Base-by-base conservation (phyloP, 2,113 vertebrate genomes). In the Chamaea fasciata region DNA sequence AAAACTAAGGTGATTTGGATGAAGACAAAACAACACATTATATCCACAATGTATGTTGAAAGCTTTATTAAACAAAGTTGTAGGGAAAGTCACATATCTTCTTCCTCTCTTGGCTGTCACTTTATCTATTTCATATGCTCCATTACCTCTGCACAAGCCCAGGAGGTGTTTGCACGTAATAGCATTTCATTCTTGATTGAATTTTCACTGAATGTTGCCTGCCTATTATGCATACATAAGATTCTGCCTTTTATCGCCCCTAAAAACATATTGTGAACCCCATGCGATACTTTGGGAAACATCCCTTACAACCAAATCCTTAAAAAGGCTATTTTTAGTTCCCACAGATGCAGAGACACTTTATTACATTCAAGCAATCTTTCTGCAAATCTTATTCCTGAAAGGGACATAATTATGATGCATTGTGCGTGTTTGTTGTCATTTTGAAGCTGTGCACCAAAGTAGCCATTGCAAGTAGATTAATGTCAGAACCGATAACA, bases 141-240 rank as follows among this genome's bases (percentile, higher is more conserved):
- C 97, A 98, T 98, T 98, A 98, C 94, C 37, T 88, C 95, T 94
- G 90, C 82, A 97, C 70, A 95, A 97, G 92, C 90, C 92, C 96
- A 95, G 94, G 90, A 97, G 93, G 97, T 97, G 86, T 94, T 97
- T 96, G 95, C 92, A 90, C 16, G 31, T 94, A 98, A 97, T 71
- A 98, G 90, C 94, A 94, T 97, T 98, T 97, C 93, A 96, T 96
- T 98, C 80, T 86, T 97, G 95, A 97, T 91, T 96, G 96, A 97
- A 97, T 95, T 97, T 97, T 96, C 85, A 96, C 70, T 47, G 86
- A 94, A 46, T 44, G 11, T 94, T 92, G 50, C 85, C 92, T 79
- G 90, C 59, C 55, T 87, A 90, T 88, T 92, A 89, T 52, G 92
- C 83, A 92, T 74, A 95, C 85, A 73, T 89, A 77, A 26, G 79